phyloP scores from a whole-genome alignment of 2,888 invertebrate genomes.

The Caenorhabditis sp. region DNA sequence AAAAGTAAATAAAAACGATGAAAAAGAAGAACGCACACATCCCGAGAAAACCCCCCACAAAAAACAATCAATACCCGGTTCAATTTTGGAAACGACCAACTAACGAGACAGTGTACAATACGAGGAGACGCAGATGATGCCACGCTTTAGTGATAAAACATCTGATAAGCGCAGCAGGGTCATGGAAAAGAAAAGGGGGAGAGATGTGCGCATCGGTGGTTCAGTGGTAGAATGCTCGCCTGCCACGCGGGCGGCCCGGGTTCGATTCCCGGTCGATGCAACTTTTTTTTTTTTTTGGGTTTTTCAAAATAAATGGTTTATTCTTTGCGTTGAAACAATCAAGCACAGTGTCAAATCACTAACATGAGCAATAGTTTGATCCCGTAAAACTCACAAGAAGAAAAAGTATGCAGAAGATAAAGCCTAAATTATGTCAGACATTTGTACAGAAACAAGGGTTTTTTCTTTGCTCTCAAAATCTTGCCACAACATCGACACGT shows the following conservation, averaged over 20 bases:
- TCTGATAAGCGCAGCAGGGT: too few species aligned
- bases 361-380: neutral
- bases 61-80: neutral
- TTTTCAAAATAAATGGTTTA: neutral
- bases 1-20: neutral
- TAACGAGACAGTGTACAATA: neutral
- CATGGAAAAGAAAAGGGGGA: too few species aligned
- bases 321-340: neutral
- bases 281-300: slow-evolving; percentile 14
- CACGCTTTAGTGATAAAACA: neutral
- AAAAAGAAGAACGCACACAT: neutral
- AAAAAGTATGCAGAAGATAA: neutral
- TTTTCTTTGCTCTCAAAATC: slow-evolving; percentile 9
- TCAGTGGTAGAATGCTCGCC: slow-evolving; percentile 69
- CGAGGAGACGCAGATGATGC: neutral
- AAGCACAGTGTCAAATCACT: neutral
- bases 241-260: slow-evolving; percentile 66
- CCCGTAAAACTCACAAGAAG: neutral
- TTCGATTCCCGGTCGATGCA: slow-evolving; percentile 65
- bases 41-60: neutral
- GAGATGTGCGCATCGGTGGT: slow-evolving; percentile 48
- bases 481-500: slow-evolving; percentile 12
- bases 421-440: slow-evolving; percentile 11
- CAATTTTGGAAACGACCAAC: neutral
- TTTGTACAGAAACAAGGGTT: slow-evolving; percentile 33